Percentiles rank a stretch among this genome's conserved stretches.
These are phyloP conservation scores for Pogonocherus hispidulus DNA, from an alignment of 2,888 invertebrate species.

Conservation along the genomic window DNA sequence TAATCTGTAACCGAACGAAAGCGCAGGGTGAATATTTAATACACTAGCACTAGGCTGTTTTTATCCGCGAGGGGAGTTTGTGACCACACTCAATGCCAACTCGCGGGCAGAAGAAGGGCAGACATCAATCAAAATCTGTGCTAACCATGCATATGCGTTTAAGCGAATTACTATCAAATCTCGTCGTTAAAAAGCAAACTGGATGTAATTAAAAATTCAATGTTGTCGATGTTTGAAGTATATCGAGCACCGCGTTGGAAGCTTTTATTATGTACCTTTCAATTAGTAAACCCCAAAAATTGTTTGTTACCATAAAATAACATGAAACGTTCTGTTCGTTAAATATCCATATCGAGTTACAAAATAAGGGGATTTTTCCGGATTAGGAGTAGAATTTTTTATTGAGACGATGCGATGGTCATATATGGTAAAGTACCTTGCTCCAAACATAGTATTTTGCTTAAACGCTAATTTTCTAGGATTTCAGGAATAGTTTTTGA, in stretches of 20 bases:
- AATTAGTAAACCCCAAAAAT: too few species aligned
- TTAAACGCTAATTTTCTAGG: too few species aligned
- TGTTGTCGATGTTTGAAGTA: neutral
- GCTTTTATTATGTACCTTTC: neutral
- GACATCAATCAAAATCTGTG: conserved; percentile 43
- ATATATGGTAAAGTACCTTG: too few species aligned
- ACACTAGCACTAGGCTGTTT: conserved; percentile 35
- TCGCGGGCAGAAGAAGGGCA: conserved; percentile 17
- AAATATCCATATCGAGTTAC: too few species aligned
- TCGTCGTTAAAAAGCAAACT: conserved; percentile 40
- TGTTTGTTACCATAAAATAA: too few species aligned
- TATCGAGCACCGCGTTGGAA: neutral
- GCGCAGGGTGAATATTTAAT: conserved; percentile 57
- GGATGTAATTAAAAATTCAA: conserved; percentile 30
- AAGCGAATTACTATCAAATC: conserved; percentile 45
- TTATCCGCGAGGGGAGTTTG: conserved; percentile 33
- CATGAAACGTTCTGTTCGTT: too few species aligned
- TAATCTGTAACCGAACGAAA: conserved; percentile 41
- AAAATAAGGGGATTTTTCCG: too few species aligned
- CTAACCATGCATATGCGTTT: conserved; percentile 43
- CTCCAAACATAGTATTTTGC: too few species aligned
- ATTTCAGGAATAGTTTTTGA: too few species aligned
- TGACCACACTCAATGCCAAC: conserved; percentile 27
- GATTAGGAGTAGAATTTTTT: too few species aligned
- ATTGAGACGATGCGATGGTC: too few species aligned